Evolutionary conservation across 1,140 invertebrate species (phyloP).

Genomic region (Dufourea novaeangliae): DNA sequence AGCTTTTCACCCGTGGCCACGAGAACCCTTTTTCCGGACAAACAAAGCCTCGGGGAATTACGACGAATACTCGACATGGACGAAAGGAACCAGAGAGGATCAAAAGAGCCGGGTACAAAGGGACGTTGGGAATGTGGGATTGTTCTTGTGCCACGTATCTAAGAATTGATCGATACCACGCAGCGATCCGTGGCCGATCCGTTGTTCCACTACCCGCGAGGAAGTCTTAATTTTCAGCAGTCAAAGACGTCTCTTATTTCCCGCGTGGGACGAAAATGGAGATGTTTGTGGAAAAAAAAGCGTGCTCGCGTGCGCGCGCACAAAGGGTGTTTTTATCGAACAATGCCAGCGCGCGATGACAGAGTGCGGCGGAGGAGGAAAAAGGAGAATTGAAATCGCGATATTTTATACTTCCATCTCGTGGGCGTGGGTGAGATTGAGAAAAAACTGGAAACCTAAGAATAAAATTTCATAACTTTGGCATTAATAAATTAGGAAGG

Average conservation of each 20-base stretch:
- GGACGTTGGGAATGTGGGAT: background rate
- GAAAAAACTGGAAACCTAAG: too few species aligned
- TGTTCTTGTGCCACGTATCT: background rate
- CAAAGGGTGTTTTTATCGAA: background rate
- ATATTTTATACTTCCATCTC: background rate
- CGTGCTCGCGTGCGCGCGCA: background rate
- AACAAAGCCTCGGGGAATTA: conserved; percentile 5
- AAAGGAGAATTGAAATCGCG: background rate
- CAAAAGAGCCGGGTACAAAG: conserved; percentile 7
- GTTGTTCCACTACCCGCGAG: background rate
- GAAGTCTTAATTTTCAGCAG: conserved; percentile 24
- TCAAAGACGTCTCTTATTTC: background rate
- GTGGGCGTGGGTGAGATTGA: too few species aligned
- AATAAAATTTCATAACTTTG: too few species aligned
- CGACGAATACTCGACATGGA: background rate
- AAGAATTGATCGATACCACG: conserved; percentile 36
- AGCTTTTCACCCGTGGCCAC: background rate
- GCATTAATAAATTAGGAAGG: too few species aligned
- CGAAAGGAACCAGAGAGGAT: background rate
- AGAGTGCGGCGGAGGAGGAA: too few species aligned
- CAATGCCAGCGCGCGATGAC: background rate
- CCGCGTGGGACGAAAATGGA: background rate
- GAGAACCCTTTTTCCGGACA: background rate
- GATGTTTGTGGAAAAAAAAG: background rate
- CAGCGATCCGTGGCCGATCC: too few species aligned